Evolutionary conservation across 2,113 vertebrate species (phyloP), one percentile per base, ranked within the genome.

Genomic region (Hoplias malabaricus): DNA sequence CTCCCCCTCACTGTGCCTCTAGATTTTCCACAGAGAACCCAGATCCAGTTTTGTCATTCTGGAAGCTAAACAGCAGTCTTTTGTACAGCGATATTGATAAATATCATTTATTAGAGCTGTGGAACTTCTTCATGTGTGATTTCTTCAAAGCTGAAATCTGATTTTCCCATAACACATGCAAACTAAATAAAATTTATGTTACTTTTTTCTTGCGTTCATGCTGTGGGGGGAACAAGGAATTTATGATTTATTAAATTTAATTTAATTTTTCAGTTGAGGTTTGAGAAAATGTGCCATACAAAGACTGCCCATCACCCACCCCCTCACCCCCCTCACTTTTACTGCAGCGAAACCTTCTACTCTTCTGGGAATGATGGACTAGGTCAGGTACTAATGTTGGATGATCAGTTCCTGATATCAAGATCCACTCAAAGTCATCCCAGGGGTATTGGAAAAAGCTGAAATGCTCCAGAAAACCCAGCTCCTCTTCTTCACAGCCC

Each of bases 61-160:
- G 68, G 46, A 70, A 54, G 1, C 48, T 3, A 36, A 70, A 68
- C 65, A 68, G 46, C 13, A 68, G 65, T 68, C 10, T 23, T 13
- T 42, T 67, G 38, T 68, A 46, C 65, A 19, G 38, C 29, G 23
- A 63, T 63, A 63, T n/a, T 21, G 33, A 63, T 61, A 33, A 33
- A 27, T 61, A n/a, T n/a, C 33, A 31, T 61, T 61, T 61, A 61
- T 61, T 61, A 33, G 57, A 33, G 57, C 29, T 19, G 57, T 27
- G 54, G 54, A 27, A 27, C 27, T 27, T 3, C 19, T n/a, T 61
- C 14, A 61, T 33, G 9, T 61, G 57, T 61, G 57, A 61, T 16
- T 33, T 33, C 57, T 33, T 61, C 57, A 21, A 33, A 19, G 57
- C 16, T 61, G 57, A 63, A 63, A 36, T 63, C 59, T n/a, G 34